Base-by-base conservation (phyloP, 1,140 invertebrate genomes). In the Myzus persicae region DNA sequence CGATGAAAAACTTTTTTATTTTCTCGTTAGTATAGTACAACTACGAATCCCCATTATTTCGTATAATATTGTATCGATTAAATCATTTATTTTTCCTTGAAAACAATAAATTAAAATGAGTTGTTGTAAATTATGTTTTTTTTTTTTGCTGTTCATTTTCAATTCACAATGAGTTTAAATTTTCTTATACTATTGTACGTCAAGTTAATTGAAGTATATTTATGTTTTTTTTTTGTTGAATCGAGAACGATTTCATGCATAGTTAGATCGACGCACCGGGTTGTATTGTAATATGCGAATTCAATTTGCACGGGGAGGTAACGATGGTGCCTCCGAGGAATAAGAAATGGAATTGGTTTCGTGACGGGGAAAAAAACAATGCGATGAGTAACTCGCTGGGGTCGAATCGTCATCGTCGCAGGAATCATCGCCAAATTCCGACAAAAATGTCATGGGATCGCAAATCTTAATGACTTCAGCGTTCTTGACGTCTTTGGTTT, bases 381-480 rank as follows among this genome's bases (percentile, higher is more conserved):
- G 42, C 59, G 42, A 82, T 26, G 67, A 81, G 81, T 18, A 48
- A 54, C 81, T 48, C 22, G 59, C 59, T n/a, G 59, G 91, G 67
- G 91, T 48, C n/a, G 76, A 84, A 85, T 92, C 46, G 76, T 81
- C 44, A 51, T 36, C 40, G 48, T 67, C 31, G 67, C 38, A 11
- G 48, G 67, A 92, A 92, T 93, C 91, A 51, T 90, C 14, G 46
- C 9, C 26, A 90, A 90, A 90, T 67, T 67, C 89, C 51, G 26
- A 67, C 26, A 40, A 90, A 90, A 90, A 90, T 67, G 40, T 90
- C 89, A 90, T 24, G 42, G 67, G 44, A 82, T 82, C 46, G 24
- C 26, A 90, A 90, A 90, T 90, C 89, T 90, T 93, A 93, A 93
- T 93, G 91, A 93, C 44, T 84, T 93, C 42, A 26, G 36, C 91